Percentiles rank a stretch among this genome's conserved stretches.
phyloP scores from a whole-genome alignment of 2,113 vertebrate genomes.

The Thomomys bottae region DNA sequence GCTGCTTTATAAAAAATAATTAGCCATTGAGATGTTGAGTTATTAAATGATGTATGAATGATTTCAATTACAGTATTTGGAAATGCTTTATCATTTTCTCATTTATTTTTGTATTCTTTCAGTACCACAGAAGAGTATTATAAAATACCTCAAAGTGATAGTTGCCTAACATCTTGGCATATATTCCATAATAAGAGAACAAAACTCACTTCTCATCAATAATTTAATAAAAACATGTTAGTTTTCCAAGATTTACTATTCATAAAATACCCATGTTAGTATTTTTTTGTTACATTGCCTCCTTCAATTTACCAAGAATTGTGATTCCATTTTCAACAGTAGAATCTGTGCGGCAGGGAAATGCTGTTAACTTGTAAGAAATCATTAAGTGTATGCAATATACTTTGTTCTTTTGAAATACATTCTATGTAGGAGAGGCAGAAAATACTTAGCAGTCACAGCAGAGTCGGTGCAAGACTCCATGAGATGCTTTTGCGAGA shows the following conservation, averaged over 20 bases:
- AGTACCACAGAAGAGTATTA: neutral
- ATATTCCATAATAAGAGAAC: neutral
- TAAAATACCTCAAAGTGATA: neutral
- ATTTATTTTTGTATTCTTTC: conserved; percentile 5
- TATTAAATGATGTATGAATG: conserved; percentile 14
- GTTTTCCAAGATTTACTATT: neutral
- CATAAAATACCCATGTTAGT: neutral
- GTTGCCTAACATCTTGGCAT: neutral
- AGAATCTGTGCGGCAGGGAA: neutral
- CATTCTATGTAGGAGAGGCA: too few relatives aligned
- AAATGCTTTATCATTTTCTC: conserved; percentile 27
- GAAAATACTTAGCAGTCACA: neutral
- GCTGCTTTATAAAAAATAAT: conserved; percentile 9
- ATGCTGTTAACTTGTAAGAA: neutral
- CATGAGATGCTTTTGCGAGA: neutral
- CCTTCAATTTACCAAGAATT: neutral
- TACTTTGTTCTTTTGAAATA: neutral
- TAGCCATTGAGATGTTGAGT: neutral
- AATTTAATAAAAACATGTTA: neutral
- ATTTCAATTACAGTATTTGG: neutral
- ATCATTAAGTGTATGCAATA: neutral
- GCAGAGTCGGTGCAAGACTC: fast-evolving
- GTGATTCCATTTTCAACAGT: conserved; percentile 12
- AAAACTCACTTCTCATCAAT: neutral
- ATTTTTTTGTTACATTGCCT: conserved; percentile 6